phyloP scores from a whole-genome alignment of 2,888 invertebrate genomes.

The Boloria selene region DNA sequence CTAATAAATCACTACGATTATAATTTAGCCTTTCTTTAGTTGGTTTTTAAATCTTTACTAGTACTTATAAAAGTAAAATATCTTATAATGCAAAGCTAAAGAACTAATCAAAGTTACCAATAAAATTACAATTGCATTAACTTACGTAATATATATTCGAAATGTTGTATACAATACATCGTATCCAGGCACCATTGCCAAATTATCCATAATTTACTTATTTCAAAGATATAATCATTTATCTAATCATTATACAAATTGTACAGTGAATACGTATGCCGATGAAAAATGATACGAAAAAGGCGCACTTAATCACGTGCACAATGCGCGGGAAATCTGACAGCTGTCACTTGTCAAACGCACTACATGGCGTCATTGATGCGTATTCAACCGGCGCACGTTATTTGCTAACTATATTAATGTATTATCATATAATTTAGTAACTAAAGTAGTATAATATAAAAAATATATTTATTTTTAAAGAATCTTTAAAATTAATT shows the following conservation, averaged over 20 bases:
- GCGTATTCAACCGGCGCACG: constrained; percentile 25
- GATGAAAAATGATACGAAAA: constrained; percentile 36
- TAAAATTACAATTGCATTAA: not conserved
- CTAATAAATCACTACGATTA: no score
- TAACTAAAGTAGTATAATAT: no score
- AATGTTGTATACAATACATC: not conserved
- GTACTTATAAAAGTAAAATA: no score
- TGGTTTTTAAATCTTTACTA: no score
- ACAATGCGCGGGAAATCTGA: constrained; percentile 58
- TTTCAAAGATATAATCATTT: constrained; percentile 12
- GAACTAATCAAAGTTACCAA: no score
- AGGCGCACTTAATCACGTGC: constrained; percentile 43
- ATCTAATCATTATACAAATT: constrained; percentile 28
- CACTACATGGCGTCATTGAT: constrained; percentile 45
- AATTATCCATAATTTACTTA: constrained; percentile 18
- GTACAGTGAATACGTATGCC: constrained; percentile 27
- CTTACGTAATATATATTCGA: not conserved
- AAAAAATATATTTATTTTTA: no score
- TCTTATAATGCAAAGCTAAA: no score
- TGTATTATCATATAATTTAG: not conserved
- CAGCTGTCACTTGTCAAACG: constrained; percentile 63
- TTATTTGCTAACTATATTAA: constrained; percentile 5
- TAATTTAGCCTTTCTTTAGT: no score
- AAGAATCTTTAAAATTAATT: no score
- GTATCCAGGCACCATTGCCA: constrained; percentile 11